These are phyloP conservation scores for Prietella phreatophila DNA, from an alignment of 2,113 vertebrate genomes.

Conservation along the genomic window DNA sequence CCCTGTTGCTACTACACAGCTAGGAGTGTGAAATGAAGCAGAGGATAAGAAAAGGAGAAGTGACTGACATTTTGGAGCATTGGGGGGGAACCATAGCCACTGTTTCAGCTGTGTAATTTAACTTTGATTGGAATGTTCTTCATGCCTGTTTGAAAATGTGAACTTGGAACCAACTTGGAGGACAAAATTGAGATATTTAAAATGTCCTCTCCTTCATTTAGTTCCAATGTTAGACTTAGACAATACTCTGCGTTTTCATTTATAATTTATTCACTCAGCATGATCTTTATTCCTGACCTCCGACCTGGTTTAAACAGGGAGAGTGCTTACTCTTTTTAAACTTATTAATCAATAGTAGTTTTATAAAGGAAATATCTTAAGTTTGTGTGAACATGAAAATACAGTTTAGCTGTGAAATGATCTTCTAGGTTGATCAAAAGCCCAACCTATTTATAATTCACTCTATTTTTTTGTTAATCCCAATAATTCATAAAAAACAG, in stretches of 20 bases:
- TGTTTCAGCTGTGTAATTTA: background rate
- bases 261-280: background rate
- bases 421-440: background rate
- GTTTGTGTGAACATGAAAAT: background rate
- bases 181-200: background rate
- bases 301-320: background rate
- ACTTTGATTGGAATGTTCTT: background rate
- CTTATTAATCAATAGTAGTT: background rate
- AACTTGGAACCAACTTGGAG: background rate
- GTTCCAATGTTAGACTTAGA: conserved; percentile 1
- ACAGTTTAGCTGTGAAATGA: background rate
- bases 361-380: background rate
- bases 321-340: background rate
- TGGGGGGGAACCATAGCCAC: no score
- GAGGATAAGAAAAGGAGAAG: background rate
- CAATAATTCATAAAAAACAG: background rate
- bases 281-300: background rate
- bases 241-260: background rate
- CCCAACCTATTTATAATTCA: background rate
- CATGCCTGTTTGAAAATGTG: background rate
- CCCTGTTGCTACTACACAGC: background rate
- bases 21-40: conserved; percentile 4
- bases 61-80: background rate
- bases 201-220: conserved; percentile 22
- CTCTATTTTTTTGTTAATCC: background rate